Evolutionary conservation across 2,797 vertebrate species (phyloP).

Genomic region (Cossypha polioptera): DNA sequence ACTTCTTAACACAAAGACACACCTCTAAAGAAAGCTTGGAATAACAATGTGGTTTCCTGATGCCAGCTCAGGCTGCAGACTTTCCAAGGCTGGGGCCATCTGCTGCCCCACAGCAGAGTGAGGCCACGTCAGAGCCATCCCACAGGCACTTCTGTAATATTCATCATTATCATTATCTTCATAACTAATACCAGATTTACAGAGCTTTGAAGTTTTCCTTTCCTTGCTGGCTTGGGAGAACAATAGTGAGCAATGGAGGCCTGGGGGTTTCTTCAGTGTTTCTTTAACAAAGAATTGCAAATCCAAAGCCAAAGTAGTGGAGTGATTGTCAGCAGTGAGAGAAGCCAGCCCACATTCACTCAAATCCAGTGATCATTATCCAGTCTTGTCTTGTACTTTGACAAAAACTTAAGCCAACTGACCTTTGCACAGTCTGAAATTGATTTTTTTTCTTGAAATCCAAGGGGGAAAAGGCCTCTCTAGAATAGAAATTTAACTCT

Average conservation of each 20-base stretch:
- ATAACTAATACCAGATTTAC: conserved; percentile 15
- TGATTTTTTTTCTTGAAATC: not conserved
- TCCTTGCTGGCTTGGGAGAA: not conserved
- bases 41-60: not conserved
- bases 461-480: not conserved
- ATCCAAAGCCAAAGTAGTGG: not conserved
- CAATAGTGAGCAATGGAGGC: not conserved
- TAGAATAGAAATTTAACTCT: not conserved
- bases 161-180: not conserved
- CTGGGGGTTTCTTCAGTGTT: not conserved
- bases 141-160: not conserved
- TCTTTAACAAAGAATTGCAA: not conserved
- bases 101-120: not conserved
- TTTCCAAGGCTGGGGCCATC: not conserved
- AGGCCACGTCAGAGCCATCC: not conserved
- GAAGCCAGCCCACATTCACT: not conserved
- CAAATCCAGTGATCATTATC: not conserved
- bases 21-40: not conserved
- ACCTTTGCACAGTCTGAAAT: not conserved
- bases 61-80: not conserved
- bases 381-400: not conserved
- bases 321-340: not conserved
- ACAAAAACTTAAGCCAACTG: not conserved
- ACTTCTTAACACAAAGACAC: not conserved
- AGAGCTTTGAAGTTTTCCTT: conserved; percentile 24